A percentile compares a stretch with the other conserved stretches of the same genome.
Evolutionary conservation across 2,797 vertebrate species (phyloP).

Genomic region (Dendrocincla tyrannina): DNA sequence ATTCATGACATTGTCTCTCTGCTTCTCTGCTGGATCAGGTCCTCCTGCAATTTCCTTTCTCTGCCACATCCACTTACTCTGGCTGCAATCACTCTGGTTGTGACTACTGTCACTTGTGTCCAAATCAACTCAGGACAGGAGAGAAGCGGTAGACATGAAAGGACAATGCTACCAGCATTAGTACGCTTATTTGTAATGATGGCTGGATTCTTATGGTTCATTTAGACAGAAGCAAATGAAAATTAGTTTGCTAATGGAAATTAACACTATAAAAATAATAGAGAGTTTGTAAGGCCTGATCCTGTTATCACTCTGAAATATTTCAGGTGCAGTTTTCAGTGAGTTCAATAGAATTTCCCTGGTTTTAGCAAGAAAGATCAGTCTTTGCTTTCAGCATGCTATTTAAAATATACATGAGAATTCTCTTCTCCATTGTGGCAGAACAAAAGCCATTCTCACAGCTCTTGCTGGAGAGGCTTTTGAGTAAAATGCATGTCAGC

Average conservation of each 20-base stretch:
- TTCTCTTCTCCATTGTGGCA: background rate
- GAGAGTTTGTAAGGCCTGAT: background rate
- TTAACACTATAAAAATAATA: background rate
- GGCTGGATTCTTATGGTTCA: background rate
- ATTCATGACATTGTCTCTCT: background rate
- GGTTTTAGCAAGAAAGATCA: background rate
- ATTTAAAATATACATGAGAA: slow-evolving; percentile 37
- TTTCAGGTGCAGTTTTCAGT: background rate
- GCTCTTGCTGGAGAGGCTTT: background rate
- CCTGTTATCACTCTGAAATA: background rate
- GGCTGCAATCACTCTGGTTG: background rate
- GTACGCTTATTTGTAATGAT: background rate
- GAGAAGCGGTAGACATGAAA: background rate
- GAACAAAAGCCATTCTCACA: slow-evolving; percentile 28
- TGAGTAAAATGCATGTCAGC: background rate
- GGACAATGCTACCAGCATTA: background rate
- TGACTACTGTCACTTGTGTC: background rate
- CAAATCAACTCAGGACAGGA: background rate
- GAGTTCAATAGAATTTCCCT: background rate
- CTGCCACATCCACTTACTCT: background rate
- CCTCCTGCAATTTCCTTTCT: background rate
- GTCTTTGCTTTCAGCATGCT: background rate
- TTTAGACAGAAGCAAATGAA: slow-evolving; percentile 9
- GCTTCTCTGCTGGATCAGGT: background rate
- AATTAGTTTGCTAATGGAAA: slow-evolving; percentile 3